Evolutionary conservation across 2,797 vertebrate species (phyloP), one percentile per base, ranked within the genome.

Genomic region (Channallabes apus): DNA sequence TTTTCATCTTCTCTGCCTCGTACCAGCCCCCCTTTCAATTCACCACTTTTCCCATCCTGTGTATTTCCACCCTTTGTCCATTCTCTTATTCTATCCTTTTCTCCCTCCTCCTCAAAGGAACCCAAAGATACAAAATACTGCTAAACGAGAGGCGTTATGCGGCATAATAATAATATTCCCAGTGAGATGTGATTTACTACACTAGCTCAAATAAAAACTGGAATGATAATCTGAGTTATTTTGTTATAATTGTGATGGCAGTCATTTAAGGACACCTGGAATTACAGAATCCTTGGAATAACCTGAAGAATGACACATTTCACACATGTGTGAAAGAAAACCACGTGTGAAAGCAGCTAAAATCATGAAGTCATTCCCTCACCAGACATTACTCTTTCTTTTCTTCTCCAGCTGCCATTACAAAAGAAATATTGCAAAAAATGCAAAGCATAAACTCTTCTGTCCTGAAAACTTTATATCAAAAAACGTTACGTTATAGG

Each of bases 81-180:
- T 59, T 41, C 35, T 71, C 35, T 71, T 69, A 35, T 29, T 29
- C 27, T 29, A 92, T 93, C 89, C 90, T 92, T 93, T 91, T 91
- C 90, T 90, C 58, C 38, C 38, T 73, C 4, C 32, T 82, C 67
- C 3, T 17, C n/a, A 32, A 69, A 65, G 14, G 18, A 78, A 54
- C 59, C 58, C 32, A 65, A 51, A 12, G 6, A 83, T 67, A 73
- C 15, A 38, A n/a, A 75, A 6, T 35, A 61, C 6, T 20, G 11
- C 9, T 68, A 27, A 80, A 20, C 35, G n/a, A 32, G 3, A 56
- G n/a, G 17, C 29, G 18, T 27, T 61, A 51, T 27, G 59, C 56
- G 81, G 85, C 9, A 51, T 51, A 12, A 51, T 51, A 51, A 46
- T 46, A 46, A 51, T 83, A 81, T 80, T 71, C n/a, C n/a, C 41